Conservation (phyloP, 1,140 invertebrate genomes). For the Drosophila sturtevanti region DNA sequence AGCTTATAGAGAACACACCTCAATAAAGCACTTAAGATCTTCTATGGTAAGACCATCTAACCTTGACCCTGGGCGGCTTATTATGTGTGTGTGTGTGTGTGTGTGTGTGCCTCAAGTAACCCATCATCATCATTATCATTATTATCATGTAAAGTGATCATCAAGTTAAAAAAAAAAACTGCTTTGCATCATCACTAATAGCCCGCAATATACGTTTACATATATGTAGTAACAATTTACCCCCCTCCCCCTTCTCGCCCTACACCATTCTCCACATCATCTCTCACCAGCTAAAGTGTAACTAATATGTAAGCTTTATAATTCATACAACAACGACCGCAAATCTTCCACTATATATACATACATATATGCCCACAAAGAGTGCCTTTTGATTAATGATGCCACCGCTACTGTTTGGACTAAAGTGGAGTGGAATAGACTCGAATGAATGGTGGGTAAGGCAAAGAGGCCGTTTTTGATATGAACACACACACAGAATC, state of each 20-base stretch:
- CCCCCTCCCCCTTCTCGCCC: conserved; percentile 10
- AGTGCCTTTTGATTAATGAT: conserved; percentile 73
- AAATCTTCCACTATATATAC: conserved; percentile 17
- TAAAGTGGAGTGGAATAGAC: not conserved
- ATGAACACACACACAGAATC: conserved; percentile 57
- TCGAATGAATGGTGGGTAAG: too few species aligned
- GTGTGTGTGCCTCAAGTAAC: not conserved
- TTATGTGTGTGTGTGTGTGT: too few species aligned
- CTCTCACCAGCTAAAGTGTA: conserved; percentile 52
- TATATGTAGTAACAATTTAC: conserved; percentile 30
- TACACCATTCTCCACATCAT: not conserved
- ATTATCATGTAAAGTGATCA: conserved; percentile 6
- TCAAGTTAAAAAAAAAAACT: conserved; percentile 29
- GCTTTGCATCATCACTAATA: conserved; percentile 56
- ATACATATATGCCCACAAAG: conserved; percentile 2
- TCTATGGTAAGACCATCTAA: conserved; percentile 9
- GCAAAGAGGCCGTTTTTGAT: conserved; percentile 57
- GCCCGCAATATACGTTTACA: conserved; percentile 17
- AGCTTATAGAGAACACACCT: conserved; percentile 11
- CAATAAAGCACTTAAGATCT: not conserved
- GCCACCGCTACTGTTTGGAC: conserved; percentile 66
- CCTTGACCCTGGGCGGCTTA: conserved; percentile 46
- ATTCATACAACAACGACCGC: conserved; percentile 5
- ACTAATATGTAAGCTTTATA: conserved; percentile 60
- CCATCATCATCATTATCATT: conserved; percentile 39